These are phyloP conservation scores for Hemistola chrysoprasaria DNA, from an alignment of 2,888 invertebrate genomes.

Conservation along the genomic window DNA sequence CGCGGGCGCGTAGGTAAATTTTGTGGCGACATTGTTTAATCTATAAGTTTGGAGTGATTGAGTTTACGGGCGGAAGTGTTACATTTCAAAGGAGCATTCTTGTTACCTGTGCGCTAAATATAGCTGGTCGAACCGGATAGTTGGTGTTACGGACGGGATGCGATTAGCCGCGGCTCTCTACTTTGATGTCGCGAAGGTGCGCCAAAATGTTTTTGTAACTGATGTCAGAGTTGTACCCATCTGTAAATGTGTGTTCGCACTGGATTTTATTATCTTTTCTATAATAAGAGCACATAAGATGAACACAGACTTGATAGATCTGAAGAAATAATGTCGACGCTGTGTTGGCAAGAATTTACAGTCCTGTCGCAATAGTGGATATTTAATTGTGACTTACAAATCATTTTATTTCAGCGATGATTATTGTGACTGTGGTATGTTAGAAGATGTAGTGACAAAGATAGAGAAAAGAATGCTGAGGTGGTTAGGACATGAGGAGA, in stretches of 20 bases:
- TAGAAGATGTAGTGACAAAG: too few species aligned
- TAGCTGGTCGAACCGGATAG: slow-evolving; percentile 53
- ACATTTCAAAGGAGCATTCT: slow-evolving; percentile 78
- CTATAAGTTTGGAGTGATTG: slow-evolving; percentile 41
- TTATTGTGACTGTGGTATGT: too few species aligned
- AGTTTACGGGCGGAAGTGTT: slow-evolving; percentile 76
- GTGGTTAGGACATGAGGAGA: too few species aligned
- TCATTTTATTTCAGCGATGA: too few species aligned
- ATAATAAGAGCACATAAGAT: too few species aligned
- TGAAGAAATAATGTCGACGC: too few species aligned
- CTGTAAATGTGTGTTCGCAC: not conserved
- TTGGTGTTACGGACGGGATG: slow-evolving; percentile 41
- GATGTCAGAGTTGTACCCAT: slow-evolving; percentile 18
- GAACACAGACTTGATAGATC: too few species aligned
- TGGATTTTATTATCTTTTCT: slow-evolving; percentile 11
- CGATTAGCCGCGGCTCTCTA: slow-evolving; percentile 54
- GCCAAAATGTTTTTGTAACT: slow-evolving; percentile 40
- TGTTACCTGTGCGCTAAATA: slow-evolving; percentile 78
- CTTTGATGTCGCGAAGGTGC: slow-evolving; percentile 56
- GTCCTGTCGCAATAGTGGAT: too few species aligned
- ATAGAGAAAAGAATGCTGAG: too few species aligned
- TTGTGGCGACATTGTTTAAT: slow-evolving; percentile 6
- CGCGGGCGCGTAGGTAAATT: not conserved
- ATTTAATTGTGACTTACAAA: too few species aligned
- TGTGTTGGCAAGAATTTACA: too few species aligned